phyloP scores from a whole-genome alignment of 2,113 vertebrate species.

The Leptosomus discolor region DNA sequence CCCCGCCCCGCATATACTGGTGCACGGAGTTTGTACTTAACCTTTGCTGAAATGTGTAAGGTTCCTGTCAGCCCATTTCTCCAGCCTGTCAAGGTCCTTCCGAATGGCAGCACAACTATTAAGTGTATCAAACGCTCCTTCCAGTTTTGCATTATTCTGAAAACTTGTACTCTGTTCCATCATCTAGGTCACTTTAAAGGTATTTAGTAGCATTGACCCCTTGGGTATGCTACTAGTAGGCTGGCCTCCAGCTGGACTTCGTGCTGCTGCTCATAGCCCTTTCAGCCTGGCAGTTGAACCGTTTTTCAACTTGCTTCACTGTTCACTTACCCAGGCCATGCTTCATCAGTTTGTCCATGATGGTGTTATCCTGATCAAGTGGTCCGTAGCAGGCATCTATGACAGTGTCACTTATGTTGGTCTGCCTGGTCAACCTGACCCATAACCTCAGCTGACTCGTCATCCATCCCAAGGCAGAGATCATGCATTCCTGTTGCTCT shows the following conservation, averaged over 20 bases:
- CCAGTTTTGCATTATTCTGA: neutral
- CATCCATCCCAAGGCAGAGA: neutral
- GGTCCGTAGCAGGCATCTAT: neutral
- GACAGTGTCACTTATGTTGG: neutral
- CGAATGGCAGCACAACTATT: neutral
- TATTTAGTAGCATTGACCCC: neutral
- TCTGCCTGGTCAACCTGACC: neutral
- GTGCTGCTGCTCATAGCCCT: neutral
- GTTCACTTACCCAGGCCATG: neutral
- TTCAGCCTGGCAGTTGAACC: neutral
- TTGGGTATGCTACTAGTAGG: neutral
- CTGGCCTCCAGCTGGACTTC: neutral
- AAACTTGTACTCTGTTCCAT: neutral
- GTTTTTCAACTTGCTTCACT: neutral
- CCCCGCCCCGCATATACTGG: neutral
- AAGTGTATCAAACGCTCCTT: neutral
- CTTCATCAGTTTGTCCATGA: neutral
- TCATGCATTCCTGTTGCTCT: neutral
- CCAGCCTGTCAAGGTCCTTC: neutral
- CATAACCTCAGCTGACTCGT: neutral
- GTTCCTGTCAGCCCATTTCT: neutral
- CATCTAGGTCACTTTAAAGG: neutral
- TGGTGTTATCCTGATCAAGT: neutral
- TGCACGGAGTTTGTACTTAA: neutral
- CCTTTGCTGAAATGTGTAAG: neutral